A percentile compares a stretch with the other conserved stretches of the same genome.
phyloP scores from a whole-genome alignment of 2,888 invertebrate species.

The Parochlus steinenii region DNA sequence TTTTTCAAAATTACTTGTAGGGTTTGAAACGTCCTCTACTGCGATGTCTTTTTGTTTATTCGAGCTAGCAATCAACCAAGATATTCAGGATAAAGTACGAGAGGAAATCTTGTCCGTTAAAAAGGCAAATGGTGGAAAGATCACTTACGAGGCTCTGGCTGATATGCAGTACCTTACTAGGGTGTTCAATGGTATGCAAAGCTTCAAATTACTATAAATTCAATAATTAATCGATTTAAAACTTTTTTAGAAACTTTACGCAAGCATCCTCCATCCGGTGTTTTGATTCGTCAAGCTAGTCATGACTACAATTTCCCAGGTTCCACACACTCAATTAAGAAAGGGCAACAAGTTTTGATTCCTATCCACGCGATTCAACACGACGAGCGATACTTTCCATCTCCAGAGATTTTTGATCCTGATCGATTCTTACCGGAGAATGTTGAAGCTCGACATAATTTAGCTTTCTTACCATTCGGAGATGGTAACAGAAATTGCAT shows the following conservation, averaged over 20 bases:
- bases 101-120: constrained; percentile 1
- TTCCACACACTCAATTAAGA: constrained; percentile 31
- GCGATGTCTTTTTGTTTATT: constrained; percentile 9
- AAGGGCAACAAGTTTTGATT: constrained; percentile 31
- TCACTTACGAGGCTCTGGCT: constrained; percentile 5
- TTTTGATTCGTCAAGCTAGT: constrained; percentile 26
- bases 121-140: constrained; percentile 2
- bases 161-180: constrained; percentile 5
- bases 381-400: constrained; percentile 35
- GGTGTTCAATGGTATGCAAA: constrained; percentile 7
- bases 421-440: constrained; percentile 37
- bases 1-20: too few relatives aligned
- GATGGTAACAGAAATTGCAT: constrained; percentile 14
- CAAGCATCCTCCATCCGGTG: constrained; percentile 32
- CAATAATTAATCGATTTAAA: too few relatives aligned
- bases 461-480: constrained; percentile 13
- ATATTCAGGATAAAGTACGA: constrained; percentile 9
- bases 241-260: constrained; percentile 31
- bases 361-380: constrained; percentile 35
- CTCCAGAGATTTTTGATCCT: constrained; percentile 38
- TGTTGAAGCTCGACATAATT: constrained; percentile 23
- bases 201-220: too few relatives aligned
- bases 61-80: constrained; percentile 5
- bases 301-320: constrained; percentile 19
- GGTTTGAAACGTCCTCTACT: constrained; percentile 17